Conservation (phyloP, 1,140 invertebrate species). For the Nixonia krombeini region DNA sequence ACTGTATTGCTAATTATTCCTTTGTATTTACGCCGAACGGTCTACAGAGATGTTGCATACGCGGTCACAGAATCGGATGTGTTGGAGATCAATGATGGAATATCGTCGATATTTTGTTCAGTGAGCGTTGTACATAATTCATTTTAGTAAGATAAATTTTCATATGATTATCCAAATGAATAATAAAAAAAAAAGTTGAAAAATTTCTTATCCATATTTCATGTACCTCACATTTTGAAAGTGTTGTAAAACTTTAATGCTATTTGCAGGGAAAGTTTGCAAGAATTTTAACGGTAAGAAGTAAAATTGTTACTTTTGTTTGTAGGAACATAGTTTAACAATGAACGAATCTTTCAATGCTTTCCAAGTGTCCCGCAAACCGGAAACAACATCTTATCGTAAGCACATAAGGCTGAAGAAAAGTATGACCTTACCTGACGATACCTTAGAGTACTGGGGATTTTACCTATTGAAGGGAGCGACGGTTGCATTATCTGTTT, state of each 20-base stretch:
- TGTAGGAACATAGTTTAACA: conserved; percentile 79
- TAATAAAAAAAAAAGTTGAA: background rate
- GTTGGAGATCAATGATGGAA: conserved; percentile 82
- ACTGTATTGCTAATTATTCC: conserved; percentile 80
- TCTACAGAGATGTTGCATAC: conserved; percentile 82
- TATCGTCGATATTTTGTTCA: conserved; percentile 83
- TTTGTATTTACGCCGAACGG: conserved; percentile 80
- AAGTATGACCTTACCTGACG: conserved; percentile 86
- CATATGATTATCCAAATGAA: background rate
- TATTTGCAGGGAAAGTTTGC: no score
- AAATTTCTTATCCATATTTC: no score
- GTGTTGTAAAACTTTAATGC: no score
- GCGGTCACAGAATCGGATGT: conserved; percentile 86
- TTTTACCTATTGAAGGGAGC: conserved; percentile 87
- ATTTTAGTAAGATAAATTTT: conserved; percentile 6
- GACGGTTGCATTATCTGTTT: conserved; percentile 81
- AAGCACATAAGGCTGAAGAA: conserved; percentile 85
- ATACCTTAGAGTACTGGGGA: conserved; percentile 90
- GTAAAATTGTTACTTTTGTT: no score
- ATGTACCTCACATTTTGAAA: no score
- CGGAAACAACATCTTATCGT: conserved; percentile 77
- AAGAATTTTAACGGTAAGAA: no score
- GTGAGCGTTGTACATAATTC: conserved; percentile 53
- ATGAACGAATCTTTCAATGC: conserved; percentile 88
- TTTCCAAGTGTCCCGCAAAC: conserved; percentile 81